A percentile compares a stretch with the other conserved stretches of the same genome.
phyloP scores from a whole-genome alignment of 2,113 vertebrate species.

The Zosterops hypoxanthus region DNA sequence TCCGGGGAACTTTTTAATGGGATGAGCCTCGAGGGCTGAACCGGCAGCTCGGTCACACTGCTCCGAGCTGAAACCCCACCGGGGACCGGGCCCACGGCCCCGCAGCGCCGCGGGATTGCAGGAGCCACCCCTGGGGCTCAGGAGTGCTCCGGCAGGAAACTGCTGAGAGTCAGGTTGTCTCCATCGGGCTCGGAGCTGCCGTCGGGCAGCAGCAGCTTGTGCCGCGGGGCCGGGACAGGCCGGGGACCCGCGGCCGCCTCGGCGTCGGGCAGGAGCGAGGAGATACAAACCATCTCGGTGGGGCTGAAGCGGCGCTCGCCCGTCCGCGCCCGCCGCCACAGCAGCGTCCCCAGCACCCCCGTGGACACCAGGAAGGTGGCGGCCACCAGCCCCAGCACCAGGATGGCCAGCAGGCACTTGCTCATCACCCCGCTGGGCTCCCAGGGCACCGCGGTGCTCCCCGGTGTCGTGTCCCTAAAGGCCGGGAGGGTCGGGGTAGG shows the following conservation, averaged over 20 bases:
- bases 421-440: background rate
- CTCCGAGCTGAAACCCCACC: background rate
- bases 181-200: constrained; percentile 53
- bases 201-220: constrained; percentile 44
- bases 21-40: background rate
- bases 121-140: background rate
- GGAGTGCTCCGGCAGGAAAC: constrained; percentile 84
- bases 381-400: constrained; percentile 77
- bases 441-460: background rate
- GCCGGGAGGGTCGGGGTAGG: rapidly evolving
- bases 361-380: constrained; percentile 83
- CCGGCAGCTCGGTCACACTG: rapidly evolving
- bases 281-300: constrained; percentile 91
- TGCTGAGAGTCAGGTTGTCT: constrained; percentile 87
- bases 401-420: constrained; percentile 81
- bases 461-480: rapidly evolving
- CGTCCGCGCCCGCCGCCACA: constrained; percentile 71
- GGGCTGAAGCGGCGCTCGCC: constrained; percentile 29
- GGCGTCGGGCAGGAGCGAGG: constrained; percentile 78
- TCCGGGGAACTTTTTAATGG: background rate
- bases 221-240: background rate
- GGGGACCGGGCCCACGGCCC: background rate
- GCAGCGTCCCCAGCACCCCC: constrained; percentile 76
- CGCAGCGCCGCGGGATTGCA: background rate
- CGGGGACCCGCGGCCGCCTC: background rate